These are phyloP conservation scores for Achroia grisella DNA, from an alignment of 1,140 invertebrate genomes.

Conservation along the genomic window DNA sequence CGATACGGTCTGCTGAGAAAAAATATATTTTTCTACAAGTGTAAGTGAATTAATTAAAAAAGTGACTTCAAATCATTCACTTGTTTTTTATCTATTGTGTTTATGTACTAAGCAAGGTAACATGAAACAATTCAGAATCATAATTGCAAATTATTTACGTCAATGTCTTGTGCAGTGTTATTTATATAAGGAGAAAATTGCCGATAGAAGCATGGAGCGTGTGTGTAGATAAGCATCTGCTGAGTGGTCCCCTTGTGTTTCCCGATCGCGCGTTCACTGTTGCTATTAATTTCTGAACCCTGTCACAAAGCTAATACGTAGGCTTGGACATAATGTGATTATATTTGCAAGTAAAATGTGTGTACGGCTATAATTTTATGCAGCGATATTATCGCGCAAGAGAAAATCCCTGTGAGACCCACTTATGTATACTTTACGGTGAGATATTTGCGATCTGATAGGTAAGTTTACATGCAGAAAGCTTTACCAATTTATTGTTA, in stretches of 20 bases:
- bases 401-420: slow-evolving; percentile 17
- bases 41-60: no score
- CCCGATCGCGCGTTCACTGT: slow-evolving; percentile 52
- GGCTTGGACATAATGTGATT: slow-evolving; percentile 63
- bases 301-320: slow-evolving; percentile 55
- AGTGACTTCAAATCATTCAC: no score
- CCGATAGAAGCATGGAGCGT: slow-evolving; percentile 17
- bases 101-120: no score
- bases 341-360: slow-evolving; percentile 65
- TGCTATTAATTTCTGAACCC: slow-evolving; percentile 66
- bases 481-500: no score
- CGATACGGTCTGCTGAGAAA: no score
- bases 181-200: slow-evolving; percentile 11
- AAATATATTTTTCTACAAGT: no score
- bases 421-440: not conserved
- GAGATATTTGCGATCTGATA: not conserved
- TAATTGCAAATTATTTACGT: no score
- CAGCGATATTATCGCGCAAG: slow-evolving; percentile 15
- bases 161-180: no score
- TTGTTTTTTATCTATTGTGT: no score
- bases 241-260: slow-evolving; percentile 67
- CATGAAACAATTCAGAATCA: no score
- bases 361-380: slow-evolving; percentile 26
- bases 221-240: slow-evolving; percentile 69
- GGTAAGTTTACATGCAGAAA: not conserved